Percentiles rank a stretch among this genome's conserved stretches.
Evolutionary conservation across 1,140 invertebrate genomes (phyloP).

Genomic region (Thereuonema tuberculata): DNA sequence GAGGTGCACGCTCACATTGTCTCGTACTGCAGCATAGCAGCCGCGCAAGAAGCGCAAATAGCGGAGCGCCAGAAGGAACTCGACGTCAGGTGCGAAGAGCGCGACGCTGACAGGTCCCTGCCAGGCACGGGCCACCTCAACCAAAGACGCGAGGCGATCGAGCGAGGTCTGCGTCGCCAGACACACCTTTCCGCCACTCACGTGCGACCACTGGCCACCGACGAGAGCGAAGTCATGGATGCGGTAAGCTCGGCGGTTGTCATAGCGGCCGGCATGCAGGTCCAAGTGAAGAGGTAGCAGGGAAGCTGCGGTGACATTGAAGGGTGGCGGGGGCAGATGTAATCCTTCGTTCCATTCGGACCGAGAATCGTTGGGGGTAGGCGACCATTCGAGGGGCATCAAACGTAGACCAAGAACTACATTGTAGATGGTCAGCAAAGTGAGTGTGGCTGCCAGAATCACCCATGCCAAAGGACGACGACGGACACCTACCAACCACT

Average conservation of each 20-base stretch:
- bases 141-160: conserved; percentile 58
- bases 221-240: conserved; percentile 16
- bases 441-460: background rate
- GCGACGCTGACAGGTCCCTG: conserved; percentile 70
- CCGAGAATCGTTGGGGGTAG: conserved; percentile 7
- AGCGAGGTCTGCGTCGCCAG: conserved; percentile 70
- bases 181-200: conserved; percentile 39
- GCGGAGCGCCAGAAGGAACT: conserved; percentile 27
- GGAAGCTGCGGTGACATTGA: conserved; percentile 19
- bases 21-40: conserved; percentile 54
- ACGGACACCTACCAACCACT: background rate
- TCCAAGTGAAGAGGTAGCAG: conserved; percentile 21
- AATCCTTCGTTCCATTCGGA: background rate
- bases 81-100: conserved; percentile 55
- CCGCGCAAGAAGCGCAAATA: conserved; percentile 57
- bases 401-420: conserved; percentile 51
- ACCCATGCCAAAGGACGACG: background rate
- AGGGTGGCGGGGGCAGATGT: conserved; percentile 8
- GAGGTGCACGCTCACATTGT: conserved; percentile 55
- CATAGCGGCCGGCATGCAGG: conserved; percentile 10
- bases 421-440: conserved; percentile 46
- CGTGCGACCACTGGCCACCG: conserved; percentile 13
- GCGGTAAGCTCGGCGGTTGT: conserved; percentile 9
- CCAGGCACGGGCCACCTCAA: conserved; percentile 61
- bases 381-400: conserved; percentile 37